These are phyloP conservation scores for Eidolon dupreanum DNA, from an alignment of 2,797 vertebrate genomes.

Conservation along the genomic window DNA sequence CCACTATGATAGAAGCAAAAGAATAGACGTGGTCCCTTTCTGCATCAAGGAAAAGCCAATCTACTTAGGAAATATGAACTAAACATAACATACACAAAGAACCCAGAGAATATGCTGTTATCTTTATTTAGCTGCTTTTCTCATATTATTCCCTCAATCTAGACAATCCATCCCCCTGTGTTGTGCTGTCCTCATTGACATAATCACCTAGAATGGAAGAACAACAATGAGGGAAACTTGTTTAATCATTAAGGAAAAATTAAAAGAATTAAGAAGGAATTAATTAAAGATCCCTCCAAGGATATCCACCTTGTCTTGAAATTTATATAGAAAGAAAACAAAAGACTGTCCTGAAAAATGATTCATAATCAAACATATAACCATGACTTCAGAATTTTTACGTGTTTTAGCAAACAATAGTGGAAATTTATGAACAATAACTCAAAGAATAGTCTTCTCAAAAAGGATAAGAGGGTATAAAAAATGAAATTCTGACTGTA, in stretches of 20 bases:
- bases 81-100: neutral
- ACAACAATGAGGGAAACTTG: neutral
- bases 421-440: neutral
- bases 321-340: neutral
- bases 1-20: neutral
- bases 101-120: neutral
- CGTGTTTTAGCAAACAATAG: neutral
- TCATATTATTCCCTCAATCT: neutral
- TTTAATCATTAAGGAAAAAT: neutral
- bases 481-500: neutral
- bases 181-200: neutral
- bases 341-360: neutral
- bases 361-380: neutral
- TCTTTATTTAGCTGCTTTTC: neutral
- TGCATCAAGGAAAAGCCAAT: neutral
- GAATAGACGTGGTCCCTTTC: neutral
- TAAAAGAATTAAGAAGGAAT: neutral
- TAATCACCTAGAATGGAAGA: neutral
- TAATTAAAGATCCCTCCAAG: neutral
- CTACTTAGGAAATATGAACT: neutral
- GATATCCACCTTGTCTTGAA: neutral
- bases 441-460: neutral
- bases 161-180: neutral
- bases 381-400: neutral
- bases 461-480: neutral